Evolutionary conservation across 2,113 vertebrate genomes (phyloP).

Genomic region (Himantopus leucocephalus): DNA sequence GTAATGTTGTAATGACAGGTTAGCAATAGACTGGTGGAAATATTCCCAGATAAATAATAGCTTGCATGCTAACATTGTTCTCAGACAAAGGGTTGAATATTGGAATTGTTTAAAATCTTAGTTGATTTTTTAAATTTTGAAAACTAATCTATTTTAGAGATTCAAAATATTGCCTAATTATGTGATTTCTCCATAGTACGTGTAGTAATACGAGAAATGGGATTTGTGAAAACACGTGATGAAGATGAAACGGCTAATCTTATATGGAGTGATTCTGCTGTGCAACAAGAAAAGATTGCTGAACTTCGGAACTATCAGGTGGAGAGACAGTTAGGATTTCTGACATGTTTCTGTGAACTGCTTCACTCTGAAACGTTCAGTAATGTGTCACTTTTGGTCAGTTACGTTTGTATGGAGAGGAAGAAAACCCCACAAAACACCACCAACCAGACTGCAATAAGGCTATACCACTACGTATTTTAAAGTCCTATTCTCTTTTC

Average conservation of each 20-base stretch:
- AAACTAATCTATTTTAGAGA: neutral
- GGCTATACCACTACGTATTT: neutral
- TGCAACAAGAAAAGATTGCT: conserved; percentile 96
- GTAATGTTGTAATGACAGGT: neutral
- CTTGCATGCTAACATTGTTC: neutral
- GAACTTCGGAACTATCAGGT: conserved; percentile 98
- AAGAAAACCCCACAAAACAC: neutral
- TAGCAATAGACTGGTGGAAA: neutral
- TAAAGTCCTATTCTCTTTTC: neutral
- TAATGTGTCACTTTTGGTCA: neutral
- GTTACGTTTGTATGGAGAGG: neutral
- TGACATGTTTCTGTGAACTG: neutral
- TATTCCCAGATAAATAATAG: neutral
- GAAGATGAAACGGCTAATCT: conserved; percentile 97
- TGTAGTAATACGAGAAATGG: conserved; percentile 87
- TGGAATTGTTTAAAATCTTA: neutral
- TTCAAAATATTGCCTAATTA: neutral
- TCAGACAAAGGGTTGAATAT: neutral
- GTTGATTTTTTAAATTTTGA: neutral
- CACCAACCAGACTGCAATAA: neutral
- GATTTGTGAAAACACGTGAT: conserved; percentile 89
- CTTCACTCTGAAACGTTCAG: neutral
- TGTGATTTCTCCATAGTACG: conserved; percentile 80
- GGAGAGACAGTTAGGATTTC: neutral
- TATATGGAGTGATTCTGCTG: conserved; percentile 95